A percentile compares a stretch with the other conserved stretches of the same genome.
phyloP scores from a whole-genome alignment of 1,140 invertebrate species.

The Zaprionus nigranus region DNA sequence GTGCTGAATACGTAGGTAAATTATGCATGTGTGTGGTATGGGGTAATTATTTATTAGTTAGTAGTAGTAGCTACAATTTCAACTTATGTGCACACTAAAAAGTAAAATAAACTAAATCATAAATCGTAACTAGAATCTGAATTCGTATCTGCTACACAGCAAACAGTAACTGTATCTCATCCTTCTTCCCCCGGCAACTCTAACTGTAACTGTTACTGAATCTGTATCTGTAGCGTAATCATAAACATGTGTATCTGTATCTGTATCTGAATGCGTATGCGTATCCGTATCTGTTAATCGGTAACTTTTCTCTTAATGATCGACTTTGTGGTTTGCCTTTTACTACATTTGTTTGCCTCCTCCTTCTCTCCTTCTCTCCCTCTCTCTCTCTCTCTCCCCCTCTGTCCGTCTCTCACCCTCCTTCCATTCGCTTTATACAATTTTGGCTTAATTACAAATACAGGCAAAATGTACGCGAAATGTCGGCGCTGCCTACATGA shows the following conservation, averaged over 20 bases:
- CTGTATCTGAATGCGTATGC: constrained; percentile 14
- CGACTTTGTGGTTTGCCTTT: constrained; percentile 36
- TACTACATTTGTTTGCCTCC: neutral
- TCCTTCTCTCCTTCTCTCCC: too few species aligned
- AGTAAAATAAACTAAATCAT: constrained; percentile 63
- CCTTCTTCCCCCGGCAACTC: neutral
- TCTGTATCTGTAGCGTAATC: constrained; percentile 19
- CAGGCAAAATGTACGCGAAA: constrained; percentile 24
- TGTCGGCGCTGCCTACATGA: constrained; percentile 40
- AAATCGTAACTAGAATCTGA: constrained; percentile 73
- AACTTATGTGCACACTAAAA: constrained; percentile 74
- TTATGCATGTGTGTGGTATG: constrained; percentile 25
- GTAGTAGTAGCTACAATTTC: constrained; percentile 79
- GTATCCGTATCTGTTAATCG: constrained; percentile 31
- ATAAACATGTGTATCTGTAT: constrained; percentile 17
- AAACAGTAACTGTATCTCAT: constrained; percentile 21
- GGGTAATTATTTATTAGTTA: constrained; percentile 41
- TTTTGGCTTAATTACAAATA: constrained; percentile 47
- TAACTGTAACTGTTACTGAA: constrained; percentile 7
- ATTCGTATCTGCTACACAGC: constrained; percentile 38
- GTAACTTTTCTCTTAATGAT: constrained; percentile 40
- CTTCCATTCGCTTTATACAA: constrained; percentile 43
- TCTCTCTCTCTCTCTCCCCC: too few species aligned
- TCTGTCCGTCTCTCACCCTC: too few species aligned
- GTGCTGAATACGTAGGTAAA: constrained; percentile 39